These are phyloP conservation scores for Cricetomys ansorgei DNA, from an alignment of 2,113 vertebrate species.

Conservation along the genomic window DNA sequence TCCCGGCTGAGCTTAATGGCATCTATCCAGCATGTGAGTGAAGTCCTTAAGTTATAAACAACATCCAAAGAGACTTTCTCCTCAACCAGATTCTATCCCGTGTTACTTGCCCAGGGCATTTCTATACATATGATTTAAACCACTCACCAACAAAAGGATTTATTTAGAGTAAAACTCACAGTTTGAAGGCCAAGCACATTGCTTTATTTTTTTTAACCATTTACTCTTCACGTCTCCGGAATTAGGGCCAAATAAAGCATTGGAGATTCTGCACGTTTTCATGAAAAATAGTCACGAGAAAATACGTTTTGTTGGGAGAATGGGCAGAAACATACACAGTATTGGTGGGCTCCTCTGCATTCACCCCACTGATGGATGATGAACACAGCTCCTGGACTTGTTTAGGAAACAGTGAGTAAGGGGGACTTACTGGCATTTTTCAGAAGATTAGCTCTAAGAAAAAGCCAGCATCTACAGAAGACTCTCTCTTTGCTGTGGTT, in stretches of 20 bases:
- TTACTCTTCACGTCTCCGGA: conserved; percentile 67
- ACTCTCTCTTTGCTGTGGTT: conserved; percentile 75
- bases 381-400: conserved; percentile 40
- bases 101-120: neutral
- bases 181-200: conserved; percentile 9
- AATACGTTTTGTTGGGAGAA: neutral
- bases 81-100: conserved; percentile 30
- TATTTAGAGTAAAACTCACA: conserved; percentile 2
- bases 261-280: conserved; percentile 34
- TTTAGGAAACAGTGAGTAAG: conserved; percentile 68
- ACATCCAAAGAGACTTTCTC: conserved; percentile 57
- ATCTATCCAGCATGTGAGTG: conserved; percentile 1
- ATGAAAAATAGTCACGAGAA: neutral
- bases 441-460: conserved; percentile 71
- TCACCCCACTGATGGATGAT: neutral
- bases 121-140: conserved; percentile 28
- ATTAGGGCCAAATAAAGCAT: conserved; percentile 58
- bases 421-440: conserved; percentile 62
- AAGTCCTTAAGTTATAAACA: conserved; percentile 56
- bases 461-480: conserved; percentile 69
- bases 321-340: neutral
- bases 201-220: conserved; percentile 30
- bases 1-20: conserved; percentile 63
- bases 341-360: neutral
- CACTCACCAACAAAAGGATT: neutral